These are phyloP conservation scores for Adoxophyes honmai DNA, from an alignment of 1,140 invertebrate genomes.

Conservation along the genomic window DNA sequence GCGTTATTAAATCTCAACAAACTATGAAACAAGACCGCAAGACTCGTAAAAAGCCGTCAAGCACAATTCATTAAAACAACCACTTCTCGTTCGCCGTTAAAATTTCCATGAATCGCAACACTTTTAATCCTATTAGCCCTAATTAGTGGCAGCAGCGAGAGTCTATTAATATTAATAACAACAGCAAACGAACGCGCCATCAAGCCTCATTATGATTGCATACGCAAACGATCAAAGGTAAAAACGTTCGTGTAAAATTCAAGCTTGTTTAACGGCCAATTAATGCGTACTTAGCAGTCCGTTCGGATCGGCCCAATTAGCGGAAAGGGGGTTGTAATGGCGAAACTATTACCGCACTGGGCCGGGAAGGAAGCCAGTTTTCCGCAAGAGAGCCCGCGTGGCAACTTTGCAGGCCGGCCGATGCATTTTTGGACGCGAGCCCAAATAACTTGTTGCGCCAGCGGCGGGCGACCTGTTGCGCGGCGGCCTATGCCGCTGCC, in stretches of 20 bases:
- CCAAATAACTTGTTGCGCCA: constrained; percentile 69
- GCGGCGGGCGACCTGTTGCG: constrained; percentile 55
- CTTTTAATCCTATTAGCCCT: constrained; percentile 10
- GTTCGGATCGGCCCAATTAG: constrained; percentile 22
- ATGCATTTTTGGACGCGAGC: constrained; percentile 73
- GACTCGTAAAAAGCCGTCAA: not conserved
- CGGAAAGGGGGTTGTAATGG: constrained; percentile 17
- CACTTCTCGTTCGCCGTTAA: not conserved
- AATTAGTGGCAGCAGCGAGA: not conserved
- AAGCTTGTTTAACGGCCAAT: constrained; percentile 17
- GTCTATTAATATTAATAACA: constrained; percentile 10
- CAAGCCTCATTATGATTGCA: constrained; percentile 8
- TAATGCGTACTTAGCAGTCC: constrained; percentile 36
- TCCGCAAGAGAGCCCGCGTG: constrained; percentile 30
- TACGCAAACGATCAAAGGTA: not conserved
- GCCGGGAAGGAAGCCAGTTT: constrained; percentile 31
- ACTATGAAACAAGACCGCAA: constrained; percentile 6
- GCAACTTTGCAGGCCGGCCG: constrained; percentile 42
- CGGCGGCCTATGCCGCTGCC: constrained; percentile 44
- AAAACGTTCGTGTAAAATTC: constrained; percentile 6
- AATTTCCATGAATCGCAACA: constrained; percentile 7
- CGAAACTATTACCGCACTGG: constrained; percentile 21
- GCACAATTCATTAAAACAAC: constrained; percentile 5
- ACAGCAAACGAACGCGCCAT: not conserved
- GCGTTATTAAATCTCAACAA: too few relatives aligned